Evolutionary conservation across 2,797 vertebrate species (phyloP).

Genomic region (Hoplostethus mediterraneus): DNA sequence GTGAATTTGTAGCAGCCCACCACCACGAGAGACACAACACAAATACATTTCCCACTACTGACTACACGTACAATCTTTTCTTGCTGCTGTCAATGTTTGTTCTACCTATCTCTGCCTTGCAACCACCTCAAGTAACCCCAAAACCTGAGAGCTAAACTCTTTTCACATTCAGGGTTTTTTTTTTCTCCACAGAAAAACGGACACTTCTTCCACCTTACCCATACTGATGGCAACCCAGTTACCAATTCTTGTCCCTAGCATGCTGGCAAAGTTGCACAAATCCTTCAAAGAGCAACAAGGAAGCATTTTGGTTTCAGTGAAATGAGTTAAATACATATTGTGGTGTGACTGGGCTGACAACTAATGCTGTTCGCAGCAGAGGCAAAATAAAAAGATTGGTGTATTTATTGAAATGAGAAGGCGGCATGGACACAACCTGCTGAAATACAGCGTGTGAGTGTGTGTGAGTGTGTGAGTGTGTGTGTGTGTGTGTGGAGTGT

Average conservation of each 20-base stretch:
- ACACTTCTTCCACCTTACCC: neutral
- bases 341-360: accelerated
- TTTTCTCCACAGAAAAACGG: too few relatives aligned
- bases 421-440: conserved; percentile 33
- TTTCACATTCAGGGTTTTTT: too few relatives aligned
- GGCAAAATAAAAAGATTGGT: conserved; percentile 4
- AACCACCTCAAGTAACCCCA: too few relatives aligned
- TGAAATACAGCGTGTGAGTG: conserved; percentile 5
- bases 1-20: too few relatives aligned
- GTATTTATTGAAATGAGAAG: conserved; percentile 25
- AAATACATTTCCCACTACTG: too few relatives aligned
- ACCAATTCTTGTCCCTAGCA: neutral
- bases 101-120: too few relatives aligned
- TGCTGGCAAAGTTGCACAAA: neutral
- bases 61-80: too few relatives aligned
- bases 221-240: neutral
- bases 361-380: conserved; percentile 20
- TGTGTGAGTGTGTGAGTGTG: conserved; percentile 23
- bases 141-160: too few relatives aligned
- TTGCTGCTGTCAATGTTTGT: too few relatives aligned
- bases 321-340: conserved; percentile 1
- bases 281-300: neutral
- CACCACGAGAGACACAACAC: too few relatives aligned
- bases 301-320: neutral
- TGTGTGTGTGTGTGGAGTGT: conserved; percentile 34